Evolutionary conservation across 2,797 vertebrate species (phyloP), one percentile per base, ranked within the genome.

Genomic region (Phrynocephalus forsythii): DNA sequence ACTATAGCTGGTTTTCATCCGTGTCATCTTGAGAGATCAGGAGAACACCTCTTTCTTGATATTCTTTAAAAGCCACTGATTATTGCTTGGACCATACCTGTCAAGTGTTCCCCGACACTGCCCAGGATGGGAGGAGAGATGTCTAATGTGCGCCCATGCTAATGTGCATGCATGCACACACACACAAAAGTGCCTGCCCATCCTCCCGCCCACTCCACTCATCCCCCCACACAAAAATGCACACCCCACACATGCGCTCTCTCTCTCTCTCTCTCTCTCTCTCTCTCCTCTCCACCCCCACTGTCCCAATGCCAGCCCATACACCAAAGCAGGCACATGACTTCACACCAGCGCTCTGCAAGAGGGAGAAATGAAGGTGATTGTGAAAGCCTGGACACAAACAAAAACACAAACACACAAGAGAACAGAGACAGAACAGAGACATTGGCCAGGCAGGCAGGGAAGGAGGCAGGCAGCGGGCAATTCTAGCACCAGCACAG

Each of bases 321-420:
- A 18, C 60, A 1, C 28, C 86, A 50, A 15, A 30, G 75, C 84
- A 89, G 83, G 91, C 93, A 96, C 95, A 96, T 97, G 96, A 97
- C 95, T 90, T 75, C 95, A 38, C 38, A 38, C 38, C 38, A 38
- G 3, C 38, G 38, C 38, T 44, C 38, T 44, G 38, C 38, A 95
- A 94, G 95, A 94, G 95, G 94, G 94, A 94, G 94, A 79, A 44
- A 60, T 10, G 44, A 38, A 79, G 22, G 76, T 68, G 0, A 50
- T 66, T 22, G 75, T 48, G 4, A 44, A 30, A 16, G 6, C 56
- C 24, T 30, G 75, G 44, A 48, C 30, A 71, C 68, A 44, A 3
- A 44, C 5, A 44, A 3, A 44, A 3, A 44, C 38, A 44, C 38
- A 44, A 30, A 68, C 71, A 18, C 63, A 28, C 68, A 50, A 5